phyloP scores from a whole-genome alignment of 2,888 invertebrate genomes.

The Patella depressa region DNA sequence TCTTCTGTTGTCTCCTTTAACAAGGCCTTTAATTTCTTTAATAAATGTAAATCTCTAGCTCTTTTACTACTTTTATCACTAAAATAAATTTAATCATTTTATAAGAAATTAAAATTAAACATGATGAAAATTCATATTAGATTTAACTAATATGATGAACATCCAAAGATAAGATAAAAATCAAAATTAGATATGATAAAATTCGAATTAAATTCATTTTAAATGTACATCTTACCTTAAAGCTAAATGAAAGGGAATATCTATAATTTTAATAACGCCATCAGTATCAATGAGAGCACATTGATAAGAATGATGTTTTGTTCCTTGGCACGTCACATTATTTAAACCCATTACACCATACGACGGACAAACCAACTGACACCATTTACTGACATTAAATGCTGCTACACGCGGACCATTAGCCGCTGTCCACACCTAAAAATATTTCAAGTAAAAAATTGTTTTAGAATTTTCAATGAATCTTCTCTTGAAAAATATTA shows the following conservation, averaged over 20 bases:
- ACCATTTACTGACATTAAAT: conserved; percentile 89
- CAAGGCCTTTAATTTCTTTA: conserved; percentile 77
- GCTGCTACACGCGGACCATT: conserved; percentile 91
- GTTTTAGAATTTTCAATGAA: too few relatives aligned
- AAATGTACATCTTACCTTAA: conserved; percentile 73
- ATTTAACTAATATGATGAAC: too few relatives aligned
- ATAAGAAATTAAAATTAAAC: too few relatives aligned
- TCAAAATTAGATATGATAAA: too few relatives aligned
- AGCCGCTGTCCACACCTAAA: conserved; percentile 85
- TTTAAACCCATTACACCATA: conserved; percentile 85
- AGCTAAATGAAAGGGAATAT: conserved; percentile 92
- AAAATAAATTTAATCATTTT: conserved; percentile 26
- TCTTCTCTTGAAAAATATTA: too few relatives aligned
- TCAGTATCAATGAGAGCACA: conserved; percentile 88
- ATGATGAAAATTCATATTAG: too few relatives aligned
- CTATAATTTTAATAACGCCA: conserved; percentile 85
- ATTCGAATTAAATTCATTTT: too few relatives aligned
- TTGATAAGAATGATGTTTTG: conserved; percentile 60
- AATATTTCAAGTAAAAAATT: neutral
- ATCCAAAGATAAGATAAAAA: too few relatives aligned
- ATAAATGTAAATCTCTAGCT: conserved; percentile 88
- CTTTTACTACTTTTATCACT: conserved; percentile 89
- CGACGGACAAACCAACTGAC: conserved; percentile 79
- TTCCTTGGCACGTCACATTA: conserved; percentile 70
- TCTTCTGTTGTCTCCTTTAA: conserved; percentile 65